Conservation (phyloP, 2,888 invertebrate species). For the Galerucella pusilla region DNA sequence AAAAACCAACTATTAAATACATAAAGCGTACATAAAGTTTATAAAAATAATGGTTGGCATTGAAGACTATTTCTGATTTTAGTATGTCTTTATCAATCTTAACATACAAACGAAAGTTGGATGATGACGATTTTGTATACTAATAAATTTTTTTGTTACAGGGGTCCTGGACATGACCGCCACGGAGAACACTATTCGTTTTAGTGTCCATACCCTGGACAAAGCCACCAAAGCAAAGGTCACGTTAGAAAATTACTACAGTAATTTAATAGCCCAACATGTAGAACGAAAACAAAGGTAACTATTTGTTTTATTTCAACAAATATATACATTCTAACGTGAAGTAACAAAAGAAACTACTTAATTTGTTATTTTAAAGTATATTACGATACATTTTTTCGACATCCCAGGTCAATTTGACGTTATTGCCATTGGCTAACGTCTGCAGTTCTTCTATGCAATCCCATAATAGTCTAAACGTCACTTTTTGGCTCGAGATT, state of each 20-base stretch:
- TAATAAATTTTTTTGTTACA: conserved; percentile 60
- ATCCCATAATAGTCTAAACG: too few species aligned
- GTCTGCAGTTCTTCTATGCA: too few species aligned
- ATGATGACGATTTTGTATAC: neutral
- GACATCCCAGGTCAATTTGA: too few species aligned
- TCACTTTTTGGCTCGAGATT: too few species aligned
- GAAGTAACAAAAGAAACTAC: too few species aligned
- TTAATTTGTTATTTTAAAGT: too few species aligned
- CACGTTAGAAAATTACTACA: conserved; percentile 98
- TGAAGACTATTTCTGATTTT: neutral
- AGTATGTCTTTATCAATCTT: too few species aligned
- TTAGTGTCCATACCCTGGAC: conserved; percentile 97
- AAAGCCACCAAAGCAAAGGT: conserved; percentile 99
- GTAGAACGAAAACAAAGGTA: conserved; percentile 96
- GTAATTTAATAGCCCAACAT: conserved; percentile 97
- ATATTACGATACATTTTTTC: too few species aligned
- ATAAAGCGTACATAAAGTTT: neutral
- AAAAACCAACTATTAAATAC: neutral
- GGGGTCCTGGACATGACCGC: conserved; percentile 88
- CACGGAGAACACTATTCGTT: conserved; percentile 86
- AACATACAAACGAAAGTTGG: neutral
- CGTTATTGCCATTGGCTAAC: too few species aligned
- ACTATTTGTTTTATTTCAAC: conserved; percentile 41
- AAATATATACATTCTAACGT: too few species aligned
- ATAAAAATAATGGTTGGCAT: neutral